Evolutionary conservation across 2,113 vertebrate species (phyloP), one percentile per base, ranked within the genome.

Genomic region (Eclectus roratus): DNA sequence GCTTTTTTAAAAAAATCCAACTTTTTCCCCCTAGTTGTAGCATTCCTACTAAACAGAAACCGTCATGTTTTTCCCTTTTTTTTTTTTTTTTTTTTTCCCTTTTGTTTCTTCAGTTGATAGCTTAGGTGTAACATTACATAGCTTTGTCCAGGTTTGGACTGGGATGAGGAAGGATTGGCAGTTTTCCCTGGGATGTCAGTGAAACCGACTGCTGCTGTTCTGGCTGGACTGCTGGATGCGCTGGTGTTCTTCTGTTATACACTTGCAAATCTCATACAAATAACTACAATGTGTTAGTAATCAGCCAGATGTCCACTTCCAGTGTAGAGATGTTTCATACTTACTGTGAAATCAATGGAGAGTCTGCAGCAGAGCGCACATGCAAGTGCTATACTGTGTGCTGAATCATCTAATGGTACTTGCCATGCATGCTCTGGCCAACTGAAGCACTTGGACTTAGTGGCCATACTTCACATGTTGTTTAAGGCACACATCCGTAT

Each of bases 311-410:
- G 6, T 23, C 19, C 33, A n/a, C 2, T 6, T 20, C 41, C 16
- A 60, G 24, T 5, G 18, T 7, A 23, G 60, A 56, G 35, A 28
- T 2, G 15, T 60, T 81, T 50, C 24, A 44, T 21, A 20, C 53
- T 29, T 24, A 3, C 46, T 39, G n/a, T 47, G 37, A 69, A 84
- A 43, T 39, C 52, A 23, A 27, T 7, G 46, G 19, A 52, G 46
- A 7, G 29, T 13, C 39, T 50, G 79, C n/a, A 72, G 47, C 14
- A 17, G 17, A 55, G 27, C 9, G 19, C 66, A 56, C 7, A 13
- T 0, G 0, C 0, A 1, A 61, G 50, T 43, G 16, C 10, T 0
- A 1, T 35, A 44, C 0, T 3, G 3, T 9, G 50, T 41, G 4
- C 0, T 31, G 68, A 24, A 17, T 43, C 5, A 2, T n/a, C 52